Evolutionary conservation across 2,888 invertebrate genomes (phyloP).

Genomic region (Tetranychus truncatus): DNA sequence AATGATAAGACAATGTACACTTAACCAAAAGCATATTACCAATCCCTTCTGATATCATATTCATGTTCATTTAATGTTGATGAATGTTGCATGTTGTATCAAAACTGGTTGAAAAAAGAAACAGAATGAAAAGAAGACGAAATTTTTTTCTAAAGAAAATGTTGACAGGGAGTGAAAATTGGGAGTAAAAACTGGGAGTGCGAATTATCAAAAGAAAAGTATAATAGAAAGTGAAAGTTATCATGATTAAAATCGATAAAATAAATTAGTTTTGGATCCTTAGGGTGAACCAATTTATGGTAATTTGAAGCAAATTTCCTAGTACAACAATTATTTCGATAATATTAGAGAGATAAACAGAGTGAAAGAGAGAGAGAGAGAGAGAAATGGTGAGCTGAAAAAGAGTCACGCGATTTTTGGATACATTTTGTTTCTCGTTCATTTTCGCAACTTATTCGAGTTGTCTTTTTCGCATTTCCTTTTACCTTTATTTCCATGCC

Average conservation of each 20-base stretch:
- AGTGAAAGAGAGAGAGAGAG: too few species aligned
- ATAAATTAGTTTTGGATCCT: neutral
- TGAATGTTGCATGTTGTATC: too few species aligned
- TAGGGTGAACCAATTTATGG: neutral
- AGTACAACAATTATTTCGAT: neutral
- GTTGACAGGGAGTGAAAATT: neutral
- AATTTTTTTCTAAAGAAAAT: neutral
- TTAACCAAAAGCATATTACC: too few species aligned
- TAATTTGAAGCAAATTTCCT: neutral
- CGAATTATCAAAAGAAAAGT: neutral
- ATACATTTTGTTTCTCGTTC: neutral
- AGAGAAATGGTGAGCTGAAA: too few species aligned
- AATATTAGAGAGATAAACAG: too few species aligned
- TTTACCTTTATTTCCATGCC: too few species aligned
- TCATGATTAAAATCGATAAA: neutral
- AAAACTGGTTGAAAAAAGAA: too few species aligned
- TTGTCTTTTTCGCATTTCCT: too few species aligned
- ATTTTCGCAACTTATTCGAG: neutral
- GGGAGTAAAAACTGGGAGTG: slow-evolving; percentile 1
- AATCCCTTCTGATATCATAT: too few species aligned
- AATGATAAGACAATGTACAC: too few species aligned
- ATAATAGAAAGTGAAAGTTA: neutral
- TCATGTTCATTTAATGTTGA: too few species aligned
- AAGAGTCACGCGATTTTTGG: neutral
- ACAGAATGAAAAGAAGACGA: neutral